Percentiles rank a stretch among this genome's conserved stretches.
Conservation (phyloP, 1,140 invertebrate species). For the Leptopilina boulardi region DNA sequence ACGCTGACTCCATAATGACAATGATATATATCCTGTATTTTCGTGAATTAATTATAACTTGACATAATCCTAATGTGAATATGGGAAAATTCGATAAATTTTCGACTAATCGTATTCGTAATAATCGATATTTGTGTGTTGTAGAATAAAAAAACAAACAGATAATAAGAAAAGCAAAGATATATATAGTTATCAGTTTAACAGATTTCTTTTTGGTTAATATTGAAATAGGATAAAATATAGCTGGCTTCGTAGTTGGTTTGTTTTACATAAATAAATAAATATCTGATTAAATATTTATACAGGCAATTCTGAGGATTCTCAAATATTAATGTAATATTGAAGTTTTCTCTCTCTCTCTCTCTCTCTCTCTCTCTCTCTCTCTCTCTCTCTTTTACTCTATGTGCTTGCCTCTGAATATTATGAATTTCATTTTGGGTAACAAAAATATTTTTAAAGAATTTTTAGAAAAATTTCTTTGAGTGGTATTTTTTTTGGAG, state of each 20-base stretch:
- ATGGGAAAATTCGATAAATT: conserved; percentile 58
- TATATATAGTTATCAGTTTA: not conserved
- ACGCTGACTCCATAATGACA: conserved; percentile 67
- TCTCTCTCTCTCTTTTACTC: no score
- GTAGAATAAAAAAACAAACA: not conserved
- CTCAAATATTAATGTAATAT: not conserved
- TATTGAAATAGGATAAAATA: not conserved
- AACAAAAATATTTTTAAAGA: no score
- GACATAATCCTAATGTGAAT: conserved; percentile 68
- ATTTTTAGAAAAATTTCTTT: no score
- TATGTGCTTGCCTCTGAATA: no score
- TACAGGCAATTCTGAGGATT: not conserved
- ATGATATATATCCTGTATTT: conserved; percentile 69
- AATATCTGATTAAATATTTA: not conserved
- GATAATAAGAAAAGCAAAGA: not conserved
- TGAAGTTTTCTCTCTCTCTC: not conserved
- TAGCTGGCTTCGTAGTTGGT: not conserved
- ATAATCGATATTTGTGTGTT: not conserved
- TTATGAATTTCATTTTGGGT: no score
- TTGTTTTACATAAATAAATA: conserved; percentile 9
- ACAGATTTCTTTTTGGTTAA: not conserved
- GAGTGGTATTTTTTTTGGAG: no score
- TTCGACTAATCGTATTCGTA: conserved; percentile 39
- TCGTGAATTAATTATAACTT: conserved; percentile 72
- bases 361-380: no score